Evolutionary conservation across 2,113 vertebrate species (phyloP), one percentile per base, ranked within the genome.

Genomic region (Recurvirostra avosetta): DNA sequence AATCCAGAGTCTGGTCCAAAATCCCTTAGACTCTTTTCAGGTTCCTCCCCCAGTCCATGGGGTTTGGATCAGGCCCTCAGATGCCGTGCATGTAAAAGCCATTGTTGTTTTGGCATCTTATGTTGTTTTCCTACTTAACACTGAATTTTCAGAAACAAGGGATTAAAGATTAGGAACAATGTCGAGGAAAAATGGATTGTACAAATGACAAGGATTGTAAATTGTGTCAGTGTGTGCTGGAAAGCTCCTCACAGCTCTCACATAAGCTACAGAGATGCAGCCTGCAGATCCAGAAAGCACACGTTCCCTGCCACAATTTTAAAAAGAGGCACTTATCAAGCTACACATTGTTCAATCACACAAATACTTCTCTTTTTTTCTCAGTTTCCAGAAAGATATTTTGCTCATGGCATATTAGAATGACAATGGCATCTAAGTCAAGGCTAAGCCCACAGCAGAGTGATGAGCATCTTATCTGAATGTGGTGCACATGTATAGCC

Each of bases 401-500:
- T 98, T 96, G 75, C 62, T 96, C 93, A 94, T 97, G 43, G n/a
- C 47, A 26, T 91, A 96, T 97, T 97, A 97, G 67, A 94, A 96
- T 88, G 52, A 95, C 74, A 95, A 92, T 96, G 94, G 74, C 55
- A 90, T 86, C 58, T 68, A 86, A 97, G 89, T 92, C 97, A 92
- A 97, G 97, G 97, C 58, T 97, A 94, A 96, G 41, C 66, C 34
- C 73, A 82, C 65, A 96, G 84, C 76, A 88, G 71, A 94, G 73
- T 63, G 91, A 79, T 95, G 94, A 94, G 63, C 85, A 91, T 94
- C 76, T 59, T 92, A 40, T 83, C 86, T 96, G 74, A 94, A 80
- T 71, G 75, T 88, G 41, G 74, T 0, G 0, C 74, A 61, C 18
- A 63, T 27, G 16, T 71, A 50, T 15, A 95, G 30, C 21, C 22